Conservation (phyloP, 2,797 vertebrate genomes). For the Hydrophis major region DNA sequence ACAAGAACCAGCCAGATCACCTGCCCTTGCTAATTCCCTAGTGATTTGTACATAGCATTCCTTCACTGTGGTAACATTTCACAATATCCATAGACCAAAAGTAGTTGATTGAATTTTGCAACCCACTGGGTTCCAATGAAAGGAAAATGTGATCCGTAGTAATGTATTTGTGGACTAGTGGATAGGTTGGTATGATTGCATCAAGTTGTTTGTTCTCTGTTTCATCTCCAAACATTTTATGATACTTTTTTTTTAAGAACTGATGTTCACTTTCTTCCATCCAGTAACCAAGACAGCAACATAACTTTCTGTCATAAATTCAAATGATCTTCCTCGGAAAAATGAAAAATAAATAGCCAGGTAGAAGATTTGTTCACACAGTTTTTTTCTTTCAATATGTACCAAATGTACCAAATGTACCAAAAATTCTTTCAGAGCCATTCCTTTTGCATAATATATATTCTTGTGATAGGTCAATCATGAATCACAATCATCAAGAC, state of each 20-base stretch:
- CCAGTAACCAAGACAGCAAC: conserved; percentile 1
- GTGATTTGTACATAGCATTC: background rate
- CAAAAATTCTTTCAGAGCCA: background rate
- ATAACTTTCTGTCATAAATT: background rate
- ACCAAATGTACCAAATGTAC: background rate
- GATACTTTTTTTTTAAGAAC: conserved; percentile 12
- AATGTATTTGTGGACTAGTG: background rate
- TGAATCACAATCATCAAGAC: background rate
- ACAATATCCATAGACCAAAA: background rate
- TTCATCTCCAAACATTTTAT: background rate
- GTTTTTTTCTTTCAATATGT: background rate
- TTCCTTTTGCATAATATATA: background rate
- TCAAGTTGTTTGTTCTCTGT: conserved; percentile 8
- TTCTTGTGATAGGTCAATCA: background rate
- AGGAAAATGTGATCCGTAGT: background rate
- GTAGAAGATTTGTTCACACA: background rate
- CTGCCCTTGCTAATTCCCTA: background rate
- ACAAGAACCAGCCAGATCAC: background rate
- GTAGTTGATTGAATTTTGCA: background rate
- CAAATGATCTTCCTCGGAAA: background rate
- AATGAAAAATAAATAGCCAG: background rate
- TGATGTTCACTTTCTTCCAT: conserved; percentile 16
- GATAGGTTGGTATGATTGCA: background rate
- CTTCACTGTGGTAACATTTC: background rate
- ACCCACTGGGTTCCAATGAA: conserved; percentile 2